Percentiles rank a stretch among this genome's conserved stretches.
phyloP scores from a whole-genome alignment of 1,140 invertebrate genomes.

The Drosophila lacertosa region DNA sequence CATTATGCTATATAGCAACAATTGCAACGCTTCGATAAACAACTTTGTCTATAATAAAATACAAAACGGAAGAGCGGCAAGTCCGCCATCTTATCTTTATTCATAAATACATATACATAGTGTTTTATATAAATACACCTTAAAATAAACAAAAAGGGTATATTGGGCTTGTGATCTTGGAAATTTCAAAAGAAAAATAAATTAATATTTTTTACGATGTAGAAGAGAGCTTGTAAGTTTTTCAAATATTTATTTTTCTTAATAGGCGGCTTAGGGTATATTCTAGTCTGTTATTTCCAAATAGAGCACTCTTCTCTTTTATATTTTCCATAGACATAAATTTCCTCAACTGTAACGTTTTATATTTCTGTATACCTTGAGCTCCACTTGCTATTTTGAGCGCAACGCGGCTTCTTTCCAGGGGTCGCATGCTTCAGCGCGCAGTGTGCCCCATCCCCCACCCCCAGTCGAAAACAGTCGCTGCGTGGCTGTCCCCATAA shows the following conservation, averaged over 20 bases:
- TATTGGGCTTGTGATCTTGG: too few species aligned
- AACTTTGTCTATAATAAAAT: slow-evolving; percentile 56
- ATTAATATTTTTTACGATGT: too few species aligned
- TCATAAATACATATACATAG: slow-evolving; percentile 6
- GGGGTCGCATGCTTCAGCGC: slow-evolving; percentile 71
- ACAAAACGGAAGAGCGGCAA: slow-evolving; percentile 64
- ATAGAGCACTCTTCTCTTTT: slow-evolving; percentile 29
- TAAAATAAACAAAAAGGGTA: too few species aligned
- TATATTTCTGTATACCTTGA: slow-evolving; percentile 15
- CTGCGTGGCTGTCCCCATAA: slow-evolving; percentile 3
- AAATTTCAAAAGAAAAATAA: too few species aligned
- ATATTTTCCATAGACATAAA: slow-evolving; percentile 25
- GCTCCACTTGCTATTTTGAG: slow-evolving; percentile 57
- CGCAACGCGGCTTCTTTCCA: slow-evolving; percentile 60
- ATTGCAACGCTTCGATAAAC: slow-evolving; percentile 80
- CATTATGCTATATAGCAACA: slow-evolving; percentile 44
- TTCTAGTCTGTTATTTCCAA: too few species aligned
- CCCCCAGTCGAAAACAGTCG: background rate
- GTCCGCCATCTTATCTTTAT: slow-evolving; percentile 45
- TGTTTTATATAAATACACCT: too few species aligned
- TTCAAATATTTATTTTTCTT: too few species aligned
- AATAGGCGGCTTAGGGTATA: too few species aligned
- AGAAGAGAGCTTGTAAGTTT: too few species aligned
- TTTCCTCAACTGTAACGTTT: slow-evolving; percentile 46
- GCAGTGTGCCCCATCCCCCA: slow-evolving; percentile 10